Evolutionary conservation across 2,113 vertebrate genomes (phyloP).

Genomic region (Prunella fulvescens): DNA sequence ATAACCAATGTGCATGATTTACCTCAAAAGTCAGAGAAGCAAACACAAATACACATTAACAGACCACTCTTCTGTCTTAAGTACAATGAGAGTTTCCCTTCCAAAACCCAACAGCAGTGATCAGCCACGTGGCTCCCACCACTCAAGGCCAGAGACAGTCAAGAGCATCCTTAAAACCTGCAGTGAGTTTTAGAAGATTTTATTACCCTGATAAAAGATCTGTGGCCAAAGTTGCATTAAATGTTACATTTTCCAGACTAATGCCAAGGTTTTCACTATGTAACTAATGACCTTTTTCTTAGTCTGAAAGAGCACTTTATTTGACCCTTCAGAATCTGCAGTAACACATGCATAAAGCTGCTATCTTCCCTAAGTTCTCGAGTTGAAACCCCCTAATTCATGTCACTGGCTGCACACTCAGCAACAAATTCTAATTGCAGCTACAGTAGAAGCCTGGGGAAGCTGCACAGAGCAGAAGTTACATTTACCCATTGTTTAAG

Average conservation of each 20-base stretch:
- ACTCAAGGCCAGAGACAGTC: neutral
- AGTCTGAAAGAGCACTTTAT: neutral
- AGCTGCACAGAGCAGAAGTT: neutral
- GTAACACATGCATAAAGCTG: neutral
- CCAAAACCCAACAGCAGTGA: neutral
- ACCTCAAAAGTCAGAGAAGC: neutral
- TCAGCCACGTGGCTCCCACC: neutral
- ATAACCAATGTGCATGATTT: neutral
- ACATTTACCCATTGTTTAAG: too few relatives aligned
- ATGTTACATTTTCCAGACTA: neutral
- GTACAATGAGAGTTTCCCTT: neutral
- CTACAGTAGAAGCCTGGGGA: neutral
- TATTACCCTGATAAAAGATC: neutral
- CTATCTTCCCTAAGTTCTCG: neutral
- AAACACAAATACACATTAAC: neutral
- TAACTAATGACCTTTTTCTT: neutral
- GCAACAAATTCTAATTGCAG: neutral
- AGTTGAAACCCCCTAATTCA: neutral
- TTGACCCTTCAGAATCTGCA: neutral
- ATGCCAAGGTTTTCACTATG: neutral
- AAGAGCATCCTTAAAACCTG: neutral
- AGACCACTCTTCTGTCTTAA: neutral
- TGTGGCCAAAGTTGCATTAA: neutral
- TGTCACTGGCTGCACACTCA: neutral
- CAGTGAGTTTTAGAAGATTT: neutral